Evolutionary conservation across 2,113 vertebrate genomes (phyloP), one percentile per base, ranked within the genome.

Genomic region (Camelus bactrianus): DNA sequence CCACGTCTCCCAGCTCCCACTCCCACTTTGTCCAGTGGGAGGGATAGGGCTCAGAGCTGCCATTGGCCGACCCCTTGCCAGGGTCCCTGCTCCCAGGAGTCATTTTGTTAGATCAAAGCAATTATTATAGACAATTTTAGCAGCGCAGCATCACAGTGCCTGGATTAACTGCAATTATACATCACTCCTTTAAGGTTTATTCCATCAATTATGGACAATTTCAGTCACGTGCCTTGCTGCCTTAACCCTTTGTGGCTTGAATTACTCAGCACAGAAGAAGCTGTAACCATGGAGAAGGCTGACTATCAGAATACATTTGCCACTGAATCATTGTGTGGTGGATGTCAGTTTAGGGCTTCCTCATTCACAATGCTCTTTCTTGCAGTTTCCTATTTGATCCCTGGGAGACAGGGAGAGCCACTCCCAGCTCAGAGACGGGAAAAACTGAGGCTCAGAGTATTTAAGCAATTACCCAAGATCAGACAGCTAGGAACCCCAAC

Each of bases 41-140:
- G 19, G 0, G 0, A 35, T 9, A 1, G 82, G 19, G 6, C 54
- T 4, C 28, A 6, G 20, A 2, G 48, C 24, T 8, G 54, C 76
- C 6, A 7, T 20, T 10, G 80, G 62, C 62, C 56, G 58, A 52
- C 69, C 72, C 48, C 56, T 8, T 3, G 48, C 54, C 90, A 48
- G 67, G 6, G 42, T n/a, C 50, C 48, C 58, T 46, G 80, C 60
- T 52, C 84, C 84, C 84, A 58, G 76, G 28, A 48, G 35, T 89
- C 81, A 35, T 75, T 58, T 93, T 92, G 50, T 48, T n/a, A 80
- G 88, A 86, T 95, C 95, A 72, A 91, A 67, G 96, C 50, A 73
- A 75, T 95, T 93, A 91, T 65, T 81, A 67, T 15, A 64, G 85
- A 56, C 58, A 22, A 91, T 97, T 94, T 95, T 94, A 97, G 94